Conservation (phyloP, 2,113 vertebrate species). For the Amblyopsis rosae region DNA sequence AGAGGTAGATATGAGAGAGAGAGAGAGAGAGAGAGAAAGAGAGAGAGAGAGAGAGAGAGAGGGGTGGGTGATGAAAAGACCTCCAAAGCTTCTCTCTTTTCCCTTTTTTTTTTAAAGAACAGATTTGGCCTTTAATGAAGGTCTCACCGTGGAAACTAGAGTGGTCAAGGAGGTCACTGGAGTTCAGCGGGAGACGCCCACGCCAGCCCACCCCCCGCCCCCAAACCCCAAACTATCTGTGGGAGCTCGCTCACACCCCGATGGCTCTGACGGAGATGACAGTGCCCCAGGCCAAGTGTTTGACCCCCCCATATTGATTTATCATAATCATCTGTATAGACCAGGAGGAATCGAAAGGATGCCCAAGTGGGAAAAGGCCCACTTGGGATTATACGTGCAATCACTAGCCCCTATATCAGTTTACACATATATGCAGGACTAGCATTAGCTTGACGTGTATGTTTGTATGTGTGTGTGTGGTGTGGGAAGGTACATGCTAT, state of each 20-base stretch:
- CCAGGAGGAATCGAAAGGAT: slow-evolving; percentile 70
- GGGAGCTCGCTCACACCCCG: slow-evolving; percentile 36
- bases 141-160: slow-evolving; percentile 62
- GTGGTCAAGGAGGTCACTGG: slow-evolving; percentile 46
- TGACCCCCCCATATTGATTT: slow-evolving; percentile 79
- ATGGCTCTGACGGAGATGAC: slow-evolving; percentile 60
- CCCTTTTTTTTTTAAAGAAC: slow-evolving; percentile 28
- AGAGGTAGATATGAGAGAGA: slow-evolving; percentile 25
- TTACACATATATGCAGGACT: slow-evolving; percentile 55
- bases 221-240: no score
- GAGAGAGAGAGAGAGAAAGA: slow-evolving; percentile 1
- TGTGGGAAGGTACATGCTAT: slow-evolving; percentile 22
- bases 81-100: slow-evolving; percentile 6
- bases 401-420: slow-evolving; percentile 75
- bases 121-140: slow-evolving; percentile 70
- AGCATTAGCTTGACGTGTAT: no score
- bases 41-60: slow-evolving; percentile 8
- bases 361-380: slow-evolving; percentile 75
- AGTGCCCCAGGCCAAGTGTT: slow-evolving; percentile 63
- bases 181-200: slow-evolving; percentile 25
- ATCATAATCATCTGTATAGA: slow-evolving; percentile 76
- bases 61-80: slow-evolving; percentile 56
- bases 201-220: slow-evolving; percentile 54
- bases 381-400: slow-evolving; percentile 77
- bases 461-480: slow-evolving; percentile 28